Base-by-base conservation (phyloP, 1,140 invertebrate genomes). In the Coelopa frigida region DNA sequence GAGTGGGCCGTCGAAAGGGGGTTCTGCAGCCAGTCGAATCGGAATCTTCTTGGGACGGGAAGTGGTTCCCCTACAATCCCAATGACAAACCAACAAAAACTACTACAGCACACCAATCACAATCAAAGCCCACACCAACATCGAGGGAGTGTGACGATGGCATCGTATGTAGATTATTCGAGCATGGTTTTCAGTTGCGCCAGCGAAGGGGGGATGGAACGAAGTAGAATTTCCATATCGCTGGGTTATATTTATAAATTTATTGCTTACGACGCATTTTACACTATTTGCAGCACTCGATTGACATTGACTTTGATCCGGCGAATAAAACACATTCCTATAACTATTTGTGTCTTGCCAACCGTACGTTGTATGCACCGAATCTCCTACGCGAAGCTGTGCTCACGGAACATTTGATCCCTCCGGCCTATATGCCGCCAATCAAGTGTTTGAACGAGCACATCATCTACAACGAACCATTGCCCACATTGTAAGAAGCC, bases 241-340 rank as follows among this genome's bases (percentile, higher is more conserved):
- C n/a, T n/a, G n/a, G n/a, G 36, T 52, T 31, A 1, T n/a, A 15
- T 20, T 21, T 7, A 21, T 32, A 31, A 3, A 26, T 12, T 14
- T 36, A 24, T n/a, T 22, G 24, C 22, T 26, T 37, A 29, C 27
- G 8, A 29, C 27, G 14, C 8, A 29, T 45, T 33, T 32, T 26
- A 62, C 57, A 75, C 71, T 44, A 56, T 29, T 46, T 38, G 12
- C 36, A 89, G 85, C 76, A 70, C 11, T 80, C 84, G 52, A 67
- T 90, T 21, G 70, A 71, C 8, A 53, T 83, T 1, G 87, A 90
- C 63, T 89, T 83, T 81, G 72, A 84, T 69, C 65, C 74, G n/a
- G 77, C 77, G 31, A 71, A 78, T 20, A 42, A 57, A 58, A 73
- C 33, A 51, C 78, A 86, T 50, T 84, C 81, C 3, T 88, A 84